Evolutionary conservation across 2,888 invertebrate genomes (phyloP), one percentile per base, ranked within the genome.

Genomic region (Lasius fuliginosus): DNA sequence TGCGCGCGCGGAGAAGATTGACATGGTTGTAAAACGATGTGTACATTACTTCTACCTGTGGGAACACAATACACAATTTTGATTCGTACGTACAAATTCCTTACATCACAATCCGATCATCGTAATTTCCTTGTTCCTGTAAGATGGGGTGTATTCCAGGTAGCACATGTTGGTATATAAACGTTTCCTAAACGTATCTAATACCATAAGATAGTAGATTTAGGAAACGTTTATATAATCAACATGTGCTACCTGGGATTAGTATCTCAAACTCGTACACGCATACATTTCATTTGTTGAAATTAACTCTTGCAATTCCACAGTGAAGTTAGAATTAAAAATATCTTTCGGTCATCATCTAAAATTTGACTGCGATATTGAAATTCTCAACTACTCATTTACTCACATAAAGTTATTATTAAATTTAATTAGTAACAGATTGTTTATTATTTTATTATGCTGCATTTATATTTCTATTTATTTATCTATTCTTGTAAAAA

Each of bases 11-110:
- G 46, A 36, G 40, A 49, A 64, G 53, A 68, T 49, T 49, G 58
- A 60, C 81, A 60, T 64, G 40, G 88, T 83, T 83, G 71, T 84
- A 81, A 87, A 77, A 23, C 68, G 46, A 75, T 53, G 75, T 83
- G 40, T 82, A 79, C 33, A 30, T 67, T 77, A 75, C 79, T 74
- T 73, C 30, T 82, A 69, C 67, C 40, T 42, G 79, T 69, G 81
- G 75, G 69, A 81, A 83, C 68, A 81, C 76, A 79, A 84, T 49
- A 60, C 71, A 86, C 71, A 86, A 84, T 86, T 85, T 82, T 85
- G 82, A 85, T 67, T 86, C 81, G 30, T 82, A 77, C 40, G 53
- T 84, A 68, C 60, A 27, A 85, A 67, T 74, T 69, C 5, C 27
- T 77, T 77, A 69, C 6, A 30, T 56, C 23, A n/a, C 27, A 27